phyloP scores from a whole-genome alignment of 2,113 vertebrate species.

The Uria aalge region DNA sequence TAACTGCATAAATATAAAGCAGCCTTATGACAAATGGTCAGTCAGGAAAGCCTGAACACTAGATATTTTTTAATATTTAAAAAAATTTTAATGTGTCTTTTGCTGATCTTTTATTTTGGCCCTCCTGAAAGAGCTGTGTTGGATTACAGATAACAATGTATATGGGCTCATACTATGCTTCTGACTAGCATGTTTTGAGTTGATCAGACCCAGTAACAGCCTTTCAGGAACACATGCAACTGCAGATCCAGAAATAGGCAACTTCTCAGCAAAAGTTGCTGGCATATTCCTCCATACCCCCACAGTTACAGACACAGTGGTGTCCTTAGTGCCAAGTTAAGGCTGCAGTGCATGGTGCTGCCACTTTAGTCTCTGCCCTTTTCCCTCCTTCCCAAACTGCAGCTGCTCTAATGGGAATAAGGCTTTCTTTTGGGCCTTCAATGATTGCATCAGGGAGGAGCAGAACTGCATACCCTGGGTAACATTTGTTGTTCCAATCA shows the following conservation, averaged over 20 bases:
- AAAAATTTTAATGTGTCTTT: neutral
- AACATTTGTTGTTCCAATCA: neutral
- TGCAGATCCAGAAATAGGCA: neutral
- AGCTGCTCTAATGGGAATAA: neutral
- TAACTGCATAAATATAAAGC: neutral
- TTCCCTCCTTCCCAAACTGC: neutral
- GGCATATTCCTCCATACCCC: neutral
- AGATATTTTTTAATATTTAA: neutral
- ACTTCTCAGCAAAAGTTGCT: neutral
- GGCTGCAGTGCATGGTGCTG: neutral
- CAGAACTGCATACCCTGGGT: neutral
- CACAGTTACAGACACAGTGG: neutral
- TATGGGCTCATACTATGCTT: neutral
- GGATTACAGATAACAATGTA: neutral
- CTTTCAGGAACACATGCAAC: neutral
- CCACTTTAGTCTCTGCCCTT: neutral
- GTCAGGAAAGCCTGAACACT: neutral
- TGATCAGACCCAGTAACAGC: neutral
- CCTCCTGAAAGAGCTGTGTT: neutral
- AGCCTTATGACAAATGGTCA: neutral
- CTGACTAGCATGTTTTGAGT: neutral
- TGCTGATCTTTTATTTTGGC: neutral
- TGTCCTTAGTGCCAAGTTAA: neutral
- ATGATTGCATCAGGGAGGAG: neutral
- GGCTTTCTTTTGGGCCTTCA: neutral